Percentiles rank a stretch among this genome's conserved stretches.
Evolutionary conservation across 92 coral and sea anemone species (phyloP).

Genomic region (Muricea muricata): DNA sequence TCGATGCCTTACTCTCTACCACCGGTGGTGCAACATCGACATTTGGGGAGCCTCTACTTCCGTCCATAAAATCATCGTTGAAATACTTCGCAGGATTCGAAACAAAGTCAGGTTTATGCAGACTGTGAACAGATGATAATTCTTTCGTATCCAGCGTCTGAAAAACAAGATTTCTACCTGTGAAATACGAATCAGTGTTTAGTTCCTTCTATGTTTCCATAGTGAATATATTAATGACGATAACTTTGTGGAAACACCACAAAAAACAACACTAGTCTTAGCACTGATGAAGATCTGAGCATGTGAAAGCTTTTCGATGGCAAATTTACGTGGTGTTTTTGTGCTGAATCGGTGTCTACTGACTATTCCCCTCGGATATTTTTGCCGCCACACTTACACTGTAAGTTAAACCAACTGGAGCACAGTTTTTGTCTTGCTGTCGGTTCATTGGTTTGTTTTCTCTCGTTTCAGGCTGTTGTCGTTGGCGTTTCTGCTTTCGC

Average conservation of each 20-base stretch:
- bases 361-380: too few relatives aligned
- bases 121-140: slow-evolving; percentile 78
- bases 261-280: too few relatives aligned
- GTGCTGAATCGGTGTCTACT: too few relatives aligned
- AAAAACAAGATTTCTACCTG: too few relatives aligned
- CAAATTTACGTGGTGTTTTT: too few relatives aligned
- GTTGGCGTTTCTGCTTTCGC: slow-evolving; percentile 87
- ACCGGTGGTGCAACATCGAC: slow-evolving; percentile 55
- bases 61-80: slow-evolving; percentile 41
- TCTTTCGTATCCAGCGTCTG: slow-evolving; percentile 87
- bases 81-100: slow-evolving; percentile 89
- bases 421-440: slow-evolving; percentile 82
- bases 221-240: too few relatives aligned
- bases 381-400: slow-evolving; percentile 87
- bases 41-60: background rate
- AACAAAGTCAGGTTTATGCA: slow-evolving; percentile 91
- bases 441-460: slow-evolving; percentile 74
- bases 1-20: slow-evolving; percentile 76
- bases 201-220: too few relatives aligned
- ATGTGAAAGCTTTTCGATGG: too few relatives aligned
- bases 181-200: too few relatives aligned
- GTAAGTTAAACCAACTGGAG: slow-evolving; percentile 85
- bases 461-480: slow-evolving; percentile 88
- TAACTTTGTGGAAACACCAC: too few relatives aligned
- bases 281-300: too few relatives aligned